These are phyloP conservation scores for Athene noctua DNA, from an alignment of 2,113 vertebrate genomes.

Conservation along the genomic window DNA sequence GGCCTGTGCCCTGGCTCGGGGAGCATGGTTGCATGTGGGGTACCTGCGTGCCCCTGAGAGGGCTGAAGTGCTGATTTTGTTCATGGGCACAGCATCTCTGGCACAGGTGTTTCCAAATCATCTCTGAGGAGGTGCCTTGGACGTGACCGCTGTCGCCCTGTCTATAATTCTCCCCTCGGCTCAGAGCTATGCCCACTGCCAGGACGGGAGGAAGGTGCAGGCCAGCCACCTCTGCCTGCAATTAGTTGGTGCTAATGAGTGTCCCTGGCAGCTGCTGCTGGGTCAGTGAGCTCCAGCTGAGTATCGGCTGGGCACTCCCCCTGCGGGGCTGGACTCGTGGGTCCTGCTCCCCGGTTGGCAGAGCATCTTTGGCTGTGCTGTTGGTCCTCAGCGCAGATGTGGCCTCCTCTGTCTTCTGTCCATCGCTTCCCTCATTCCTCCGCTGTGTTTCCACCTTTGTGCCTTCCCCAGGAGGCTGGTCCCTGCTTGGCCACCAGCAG, in stretches of 20 bases:
- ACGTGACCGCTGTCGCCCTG: fast-evolving
- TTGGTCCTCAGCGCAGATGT: fast-evolving
- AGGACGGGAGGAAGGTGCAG: background rate
- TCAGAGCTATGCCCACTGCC: fast-evolving
- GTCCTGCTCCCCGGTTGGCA: background rate
- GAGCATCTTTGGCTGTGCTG: fast-evolving
- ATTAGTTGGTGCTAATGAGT: background rate
- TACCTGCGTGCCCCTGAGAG: background rate
- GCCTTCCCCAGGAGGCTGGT: background rate
- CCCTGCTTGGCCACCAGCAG: background rate
- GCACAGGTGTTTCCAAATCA: background rate
- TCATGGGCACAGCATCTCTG: background rate
- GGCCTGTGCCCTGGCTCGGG: background rate
- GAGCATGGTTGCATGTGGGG: fast-evolving
- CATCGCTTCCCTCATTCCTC: background rate
- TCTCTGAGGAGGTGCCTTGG: background rate
- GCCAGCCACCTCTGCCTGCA: background rate
- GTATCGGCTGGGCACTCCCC: background rate
- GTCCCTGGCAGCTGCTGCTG: background rate
- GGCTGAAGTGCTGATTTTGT: background rate
- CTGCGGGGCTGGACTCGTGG: fast-evolving
- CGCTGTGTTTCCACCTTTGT: background rate
- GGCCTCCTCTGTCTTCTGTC: background rate
- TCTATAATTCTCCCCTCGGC: background rate
- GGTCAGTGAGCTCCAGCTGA: background rate